Evolutionary conservation across 2,113 vertebrate species (phyloP), one percentile per base, ranked within the genome.

Genomic region (Osmerus eperlanus): DNA sequence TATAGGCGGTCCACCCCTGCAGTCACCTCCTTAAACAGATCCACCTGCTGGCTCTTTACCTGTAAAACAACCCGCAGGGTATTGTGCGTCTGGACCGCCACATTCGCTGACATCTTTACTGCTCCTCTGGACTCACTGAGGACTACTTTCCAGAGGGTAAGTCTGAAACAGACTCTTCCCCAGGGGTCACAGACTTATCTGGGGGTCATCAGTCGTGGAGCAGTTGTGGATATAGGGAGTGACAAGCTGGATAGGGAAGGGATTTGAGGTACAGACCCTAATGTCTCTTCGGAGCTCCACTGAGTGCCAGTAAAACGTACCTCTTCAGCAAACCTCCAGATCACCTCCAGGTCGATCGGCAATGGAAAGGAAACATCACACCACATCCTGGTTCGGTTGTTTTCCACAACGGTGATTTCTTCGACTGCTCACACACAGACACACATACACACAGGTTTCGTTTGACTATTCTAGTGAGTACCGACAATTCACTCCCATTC

Each of bases 1-100:
- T 86, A 91, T 15, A 90, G 77, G 23, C 14, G 72, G 81, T 92
- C 91, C 9, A 32, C 8, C 2, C 90, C 92, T 2, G 21, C 59
- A 0, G 88, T 91, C 77, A 91, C 80, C 70, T 90, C 88, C 65
- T 81, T 70, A 73, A 93, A 93, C 60, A 77, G 71, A 65, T 90
- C 78, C 77, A 86, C 53, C 59, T 86, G 69, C 74, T 77, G 70
- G 0, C 89, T 91, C 36, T 81, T 78, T 18, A 85, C 68, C 91
- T 92, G 82, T 51, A 14, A 23, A 23, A 67, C n/a, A 68, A 12
- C 19, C 19, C 6, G 15, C 23, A 6, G 13, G 61, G 28, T 16
- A n/a, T 56, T 18, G 55, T 56, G 16, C n/a, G 55, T n/a, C 55
- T 47, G 41, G 41, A 47, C 41, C 9, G 5, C 41, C 41, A 47